A percentile compares a stretch with the other conserved stretches of the same genome.
phyloP scores from a whole-genome alignment of 2,113 vertebrate species.

The Anthoscopus minutus region DNA sequence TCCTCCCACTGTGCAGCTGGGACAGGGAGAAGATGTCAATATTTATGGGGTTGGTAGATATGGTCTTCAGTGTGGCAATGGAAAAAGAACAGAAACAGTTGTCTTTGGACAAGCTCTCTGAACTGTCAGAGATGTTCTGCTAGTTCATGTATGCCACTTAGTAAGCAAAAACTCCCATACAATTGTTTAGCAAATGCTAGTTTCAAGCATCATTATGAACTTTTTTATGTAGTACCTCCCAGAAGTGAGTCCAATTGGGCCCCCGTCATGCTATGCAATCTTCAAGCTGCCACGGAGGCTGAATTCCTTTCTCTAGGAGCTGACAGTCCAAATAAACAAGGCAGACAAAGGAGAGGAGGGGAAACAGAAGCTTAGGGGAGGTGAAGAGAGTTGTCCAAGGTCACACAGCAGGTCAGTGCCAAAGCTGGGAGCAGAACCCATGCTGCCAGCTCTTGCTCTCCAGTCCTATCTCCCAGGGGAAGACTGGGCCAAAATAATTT shows the following conservation, averaged over 20 bases:
- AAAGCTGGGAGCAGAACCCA: slow-evolving; percentile 49
- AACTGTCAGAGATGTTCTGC: neutral
- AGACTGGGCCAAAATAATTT: slow-evolving; percentile 32
- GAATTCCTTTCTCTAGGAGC: slow-evolving; percentile 49
- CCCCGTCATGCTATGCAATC: neutral
- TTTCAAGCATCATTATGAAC: neutral
- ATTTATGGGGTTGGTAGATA: neutral
- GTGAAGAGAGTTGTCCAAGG: slow-evolving; percentile 55
- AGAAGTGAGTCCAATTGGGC: neutral
- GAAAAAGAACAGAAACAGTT: neutral
- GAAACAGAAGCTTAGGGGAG: slow-evolving; percentile 61
- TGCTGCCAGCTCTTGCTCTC: slow-evolving; percentile 28
- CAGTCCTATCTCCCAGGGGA: neutral
- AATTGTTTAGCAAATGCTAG: slow-evolving; percentile 2
- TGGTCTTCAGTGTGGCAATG: neutral
- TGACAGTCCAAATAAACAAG: slow-evolving; percentile 62
- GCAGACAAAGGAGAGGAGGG: slow-evolving; percentile 50
- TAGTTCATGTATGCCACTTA: neutral
- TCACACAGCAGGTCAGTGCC: slow-evolving; percentile 47
- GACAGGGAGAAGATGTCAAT: neutral
- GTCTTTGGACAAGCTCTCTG: neutral
- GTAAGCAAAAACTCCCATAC: slow-evolving; percentile 9
- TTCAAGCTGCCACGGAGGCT: slow-evolving; percentile 38
- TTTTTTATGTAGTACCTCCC: slow-evolving; percentile 38
- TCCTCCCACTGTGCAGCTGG: slow-evolving; percentile 44